A percentile compares a stretch with the other conserved stretches of the same genome.
These are phyloP conservation scores for Etheostoma nigrum DNA, from an alignment of 2,797 vertebrate species.

Conservation along the genomic window DNA sequence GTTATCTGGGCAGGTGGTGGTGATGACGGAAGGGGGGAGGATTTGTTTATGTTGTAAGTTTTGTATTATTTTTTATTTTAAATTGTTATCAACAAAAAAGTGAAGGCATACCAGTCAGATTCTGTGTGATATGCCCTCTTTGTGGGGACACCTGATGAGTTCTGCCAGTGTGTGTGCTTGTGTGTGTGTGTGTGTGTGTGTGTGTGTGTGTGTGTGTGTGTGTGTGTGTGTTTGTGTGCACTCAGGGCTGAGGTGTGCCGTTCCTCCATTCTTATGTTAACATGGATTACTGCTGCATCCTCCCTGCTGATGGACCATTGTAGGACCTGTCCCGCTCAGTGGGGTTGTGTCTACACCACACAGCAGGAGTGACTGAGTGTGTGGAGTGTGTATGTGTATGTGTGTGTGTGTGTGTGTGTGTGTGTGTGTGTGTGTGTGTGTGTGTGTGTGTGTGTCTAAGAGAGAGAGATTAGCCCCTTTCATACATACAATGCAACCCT, in stretches of 20 bases:
- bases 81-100: too few species aligned
- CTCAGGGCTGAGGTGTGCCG: conserved; percentile 61
- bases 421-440: conserved; percentile 33
- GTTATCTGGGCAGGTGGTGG: too few species aligned
- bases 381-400: conserved; percentile 32
- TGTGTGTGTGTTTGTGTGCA: conserved; percentile 44
- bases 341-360: conserved; percentile 80
- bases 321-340: conserved; percentile 59
- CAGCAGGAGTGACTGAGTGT: conserved; percentile 71
- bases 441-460: background rate
- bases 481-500: too few species aligned
- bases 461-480: too few species aligned
- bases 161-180: conserved; percentile 7
- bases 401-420: conserved; percentile 32
- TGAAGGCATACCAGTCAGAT: background rate
- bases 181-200: conserved; percentile 7
- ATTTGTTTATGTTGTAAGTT: too few species aligned
- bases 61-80: too few species aligned
- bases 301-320: conserved; percentile 74
- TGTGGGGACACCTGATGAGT: conserved; percentile 36
- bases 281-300: conserved; percentile 65
- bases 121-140: background rate
- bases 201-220: conserved; percentile 18
- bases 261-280: conserved; percentile 77
- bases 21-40: too few species aligned